phyloP scores from a whole-genome alignment of 2,113 vertebrate genomes.

The Spermophilus dauricus region DNA sequence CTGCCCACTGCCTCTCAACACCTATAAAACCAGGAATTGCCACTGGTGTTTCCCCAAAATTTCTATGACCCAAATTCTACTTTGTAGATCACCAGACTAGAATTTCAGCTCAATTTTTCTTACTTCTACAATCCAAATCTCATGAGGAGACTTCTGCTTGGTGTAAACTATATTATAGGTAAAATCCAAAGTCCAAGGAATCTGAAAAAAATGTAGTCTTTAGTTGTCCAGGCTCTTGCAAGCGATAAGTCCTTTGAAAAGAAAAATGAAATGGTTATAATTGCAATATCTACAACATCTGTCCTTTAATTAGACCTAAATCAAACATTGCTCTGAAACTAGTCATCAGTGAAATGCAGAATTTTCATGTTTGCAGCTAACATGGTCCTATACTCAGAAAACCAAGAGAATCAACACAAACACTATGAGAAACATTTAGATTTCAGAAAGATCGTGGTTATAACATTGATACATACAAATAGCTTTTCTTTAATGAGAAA shows the following conservation, averaged over 20 bases:
- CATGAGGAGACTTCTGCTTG: background rate
- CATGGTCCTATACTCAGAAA: background rate
- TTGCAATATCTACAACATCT: background rate
- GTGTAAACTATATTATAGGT: background rate
- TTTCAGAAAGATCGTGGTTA: background rate
- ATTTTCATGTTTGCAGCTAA: background rate
- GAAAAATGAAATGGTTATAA: background rate
- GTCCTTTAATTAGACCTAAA: background rate
- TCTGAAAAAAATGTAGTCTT: background rate
- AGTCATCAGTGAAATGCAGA: background rate
- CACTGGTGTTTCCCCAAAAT: background rate
- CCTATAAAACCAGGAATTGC: background rate
- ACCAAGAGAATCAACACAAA: slow-evolving; percentile 22
- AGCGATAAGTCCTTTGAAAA: background rate
- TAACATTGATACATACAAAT: background rate
- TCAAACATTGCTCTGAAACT: background rate
- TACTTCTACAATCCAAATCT: background rate
- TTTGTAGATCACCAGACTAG: background rate
- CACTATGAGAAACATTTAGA: background rate
- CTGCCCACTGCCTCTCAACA: background rate
- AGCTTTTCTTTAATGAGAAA: background rate
- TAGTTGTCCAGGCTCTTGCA: background rate
- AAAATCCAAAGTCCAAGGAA: background rate
- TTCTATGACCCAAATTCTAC: background rate
- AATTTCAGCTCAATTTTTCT: background rate